phyloP scores from a whole-genome alignment of 2,888 invertebrate species.

The Cephus runcator region DNA sequence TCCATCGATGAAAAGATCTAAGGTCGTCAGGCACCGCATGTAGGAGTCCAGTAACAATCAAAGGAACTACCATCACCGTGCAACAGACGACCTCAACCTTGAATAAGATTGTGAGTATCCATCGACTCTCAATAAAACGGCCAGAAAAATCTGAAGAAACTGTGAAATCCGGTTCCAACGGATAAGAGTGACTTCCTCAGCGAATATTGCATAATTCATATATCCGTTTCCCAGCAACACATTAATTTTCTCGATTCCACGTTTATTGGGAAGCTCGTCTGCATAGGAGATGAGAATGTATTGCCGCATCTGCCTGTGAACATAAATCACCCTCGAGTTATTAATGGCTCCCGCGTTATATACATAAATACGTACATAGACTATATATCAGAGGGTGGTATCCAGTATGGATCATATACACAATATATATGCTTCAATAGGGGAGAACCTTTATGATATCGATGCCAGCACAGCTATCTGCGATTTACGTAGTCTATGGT shows the following conservation, averaged over 20 bases:
- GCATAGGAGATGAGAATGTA: constrained; percentile 10
- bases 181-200: background rate
- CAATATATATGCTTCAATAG: background rate
- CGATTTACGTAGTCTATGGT: background rate
- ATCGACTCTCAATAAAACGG: background rate
- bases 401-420: background rate
- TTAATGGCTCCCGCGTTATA: constrained; percentile 30
- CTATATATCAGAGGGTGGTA: background rate
- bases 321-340: constrained; percentile 42
- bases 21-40: constrained; percentile 36
- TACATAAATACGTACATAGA: constrained; percentile 19
- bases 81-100: constrained; percentile 28
- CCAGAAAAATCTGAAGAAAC: background rate
- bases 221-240: background rate
- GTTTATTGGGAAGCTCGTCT: constrained; percentile 4
- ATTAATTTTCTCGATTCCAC: background rate
- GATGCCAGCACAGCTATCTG: background rate
- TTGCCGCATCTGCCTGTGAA: constrained; percentile 36
- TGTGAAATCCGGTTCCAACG: background rate
- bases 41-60: constrained; percentile 27
- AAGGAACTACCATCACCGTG: constrained; percentile 32
- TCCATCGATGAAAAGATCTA: constrained; percentile 26
- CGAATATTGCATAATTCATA: background rate
- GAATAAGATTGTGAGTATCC: background rate
- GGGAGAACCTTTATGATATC: background rate